Evolutionary conservation across 37 sponge, comb jelly and placozoan species (phyloP), one percentile per base, ranked within the genome.

Genomic region (Mnemiopsis leidyi): DNA sequence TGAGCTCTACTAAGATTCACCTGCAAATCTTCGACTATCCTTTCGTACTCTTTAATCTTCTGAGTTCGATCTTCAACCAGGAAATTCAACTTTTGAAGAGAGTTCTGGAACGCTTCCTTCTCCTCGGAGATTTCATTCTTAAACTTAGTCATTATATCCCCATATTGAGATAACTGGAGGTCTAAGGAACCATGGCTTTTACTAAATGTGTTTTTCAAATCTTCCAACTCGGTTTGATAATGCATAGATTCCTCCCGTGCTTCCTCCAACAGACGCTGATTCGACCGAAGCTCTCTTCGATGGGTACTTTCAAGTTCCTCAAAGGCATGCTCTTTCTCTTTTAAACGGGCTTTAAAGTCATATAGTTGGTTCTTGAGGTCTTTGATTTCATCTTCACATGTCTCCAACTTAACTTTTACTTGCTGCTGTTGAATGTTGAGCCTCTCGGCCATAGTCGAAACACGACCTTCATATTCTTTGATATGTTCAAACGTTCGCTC

Each of bases 101-200:
- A 85, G 90, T 18, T 39, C 61, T 85, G 90, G 90, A 85, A 85
- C 0, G 90, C 90, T 21, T 85, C 90, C 30, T 85, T 85, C 23
- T 85, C 90, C 48, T 85, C 36, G 3, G 90, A 85, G 2, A 85
- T 85, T 39, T 85, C 90, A 24, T 38, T 38, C 61, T 33, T 38
- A 29, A 85, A 85, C 39, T 85, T 85, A 0, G 90, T 85, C 90
- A 85, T 85, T 1, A 85, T 40, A 25, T 85, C 90, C 24, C 90
- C 90, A 26, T 85, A 85, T 26, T 85, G 90, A 39, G 90, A 85
- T 26, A 85, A 61, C 25, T 85, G 90, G 5, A 40, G 23, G 28
- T 85, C 90, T 26, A 85, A 26, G n/a, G 90, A 32, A 16, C 90
- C 90, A 28, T 85, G 90, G 35, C 28, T 85, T 23, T 32, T 16